A percentile compares a stretch with the other conserved stretches of the same genome.
Evolutionary conservation across 2,797 vertebrate species (phyloP).

Genomic region (Podarcis siculus): DNA sequence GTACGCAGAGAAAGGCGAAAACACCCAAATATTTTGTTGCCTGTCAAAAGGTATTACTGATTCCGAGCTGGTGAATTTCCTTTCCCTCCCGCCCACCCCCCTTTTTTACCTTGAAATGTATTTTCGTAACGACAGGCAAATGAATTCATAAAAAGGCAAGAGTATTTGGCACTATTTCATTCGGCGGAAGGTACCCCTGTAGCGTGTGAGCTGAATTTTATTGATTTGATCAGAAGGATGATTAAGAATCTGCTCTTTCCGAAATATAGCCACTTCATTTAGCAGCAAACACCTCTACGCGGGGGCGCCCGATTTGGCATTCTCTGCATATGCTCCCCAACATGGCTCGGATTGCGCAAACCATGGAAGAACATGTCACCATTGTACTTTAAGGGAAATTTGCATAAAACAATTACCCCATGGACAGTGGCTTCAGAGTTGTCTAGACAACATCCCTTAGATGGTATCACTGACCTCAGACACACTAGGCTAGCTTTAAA

Average conservation of each 20-base stretch:
- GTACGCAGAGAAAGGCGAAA: neutral
- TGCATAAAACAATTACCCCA: slow-evolving; percentile 93
- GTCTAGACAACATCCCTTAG: slow-evolving; percentile 93
- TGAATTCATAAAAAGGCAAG: neutral
- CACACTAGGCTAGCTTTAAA: slow-evolving; percentile 91
- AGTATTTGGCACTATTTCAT: neutral
- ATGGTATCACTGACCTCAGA: slow-evolving; percentile 88
- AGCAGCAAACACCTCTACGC: slow-evolving; percentile 14
- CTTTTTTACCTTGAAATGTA: neutral
- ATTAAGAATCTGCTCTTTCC: neutral
- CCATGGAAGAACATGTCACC: slow-evolving; percentile 81
- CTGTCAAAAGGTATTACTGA: neutral
- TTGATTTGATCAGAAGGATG: slow-evolving; percentile 9
- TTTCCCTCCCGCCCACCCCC: too few species aligned
- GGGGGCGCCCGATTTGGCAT: fast-evolving
- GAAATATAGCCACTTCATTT: neutral
- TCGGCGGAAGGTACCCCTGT: neutral
- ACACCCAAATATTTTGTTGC: neutral
- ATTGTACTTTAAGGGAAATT: slow-evolving; percentile 78
- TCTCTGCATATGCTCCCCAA: neutral
- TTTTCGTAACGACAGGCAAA: neutral
- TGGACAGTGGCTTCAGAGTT: slow-evolving; percentile 85
- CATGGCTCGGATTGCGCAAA: slow-evolving; percentile 76
- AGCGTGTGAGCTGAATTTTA: neutral
- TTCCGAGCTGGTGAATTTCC: neutral